These are phyloP conservation scores for Dasypogon diadema DNA, from an alignment of 2,888 invertebrate species.

Conservation along the genomic window DNA sequence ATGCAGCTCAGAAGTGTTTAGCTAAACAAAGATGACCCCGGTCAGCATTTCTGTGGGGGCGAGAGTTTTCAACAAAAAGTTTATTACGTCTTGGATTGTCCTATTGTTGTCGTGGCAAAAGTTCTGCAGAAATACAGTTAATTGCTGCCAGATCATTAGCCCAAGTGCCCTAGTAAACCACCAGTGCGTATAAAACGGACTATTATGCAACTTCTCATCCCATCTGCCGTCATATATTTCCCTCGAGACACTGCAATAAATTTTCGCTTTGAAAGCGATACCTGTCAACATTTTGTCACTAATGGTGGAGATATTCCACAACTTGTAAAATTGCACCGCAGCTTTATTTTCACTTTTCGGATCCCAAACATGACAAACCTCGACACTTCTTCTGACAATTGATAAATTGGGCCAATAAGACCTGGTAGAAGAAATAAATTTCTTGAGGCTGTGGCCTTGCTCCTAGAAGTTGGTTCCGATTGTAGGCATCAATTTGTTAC, in stretches of 20 bases:
- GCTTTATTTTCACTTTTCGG: conserved; percentile 31
- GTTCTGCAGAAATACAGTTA: background rate
- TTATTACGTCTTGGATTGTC: background rate
- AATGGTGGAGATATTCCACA: conserved; percentile 12
- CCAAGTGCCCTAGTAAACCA: no score
- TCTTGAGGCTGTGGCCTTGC: conserved; percentile 11
- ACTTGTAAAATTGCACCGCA: conserved; percentile 27
- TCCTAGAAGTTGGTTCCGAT: conserved; percentile 22
- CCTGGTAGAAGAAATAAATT: conserved; percentile 42
- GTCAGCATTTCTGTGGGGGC: no score
- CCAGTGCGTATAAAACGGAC: background rate
- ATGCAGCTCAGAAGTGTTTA: background rate
- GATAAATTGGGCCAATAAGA: conserved; percentile 46
- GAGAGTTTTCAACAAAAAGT: background rate
- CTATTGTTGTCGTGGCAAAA: background rate
- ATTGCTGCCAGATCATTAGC: background rate
- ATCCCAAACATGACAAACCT: conserved; percentile 30
- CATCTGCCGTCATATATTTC: no score
- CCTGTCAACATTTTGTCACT: conserved; percentile 9
- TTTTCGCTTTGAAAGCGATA: background rate
- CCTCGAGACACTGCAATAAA: conserved; percentile 8
- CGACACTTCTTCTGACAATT: conserved; percentile 31
- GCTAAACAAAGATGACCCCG: no score
- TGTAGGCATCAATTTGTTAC: conserved; percentile 46
- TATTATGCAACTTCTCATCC: background rate